These are phyloP conservation scores for Phania funesta DNA, from an alignment of 2,888 invertebrate species.

Conservation along the genomic window DNA sequence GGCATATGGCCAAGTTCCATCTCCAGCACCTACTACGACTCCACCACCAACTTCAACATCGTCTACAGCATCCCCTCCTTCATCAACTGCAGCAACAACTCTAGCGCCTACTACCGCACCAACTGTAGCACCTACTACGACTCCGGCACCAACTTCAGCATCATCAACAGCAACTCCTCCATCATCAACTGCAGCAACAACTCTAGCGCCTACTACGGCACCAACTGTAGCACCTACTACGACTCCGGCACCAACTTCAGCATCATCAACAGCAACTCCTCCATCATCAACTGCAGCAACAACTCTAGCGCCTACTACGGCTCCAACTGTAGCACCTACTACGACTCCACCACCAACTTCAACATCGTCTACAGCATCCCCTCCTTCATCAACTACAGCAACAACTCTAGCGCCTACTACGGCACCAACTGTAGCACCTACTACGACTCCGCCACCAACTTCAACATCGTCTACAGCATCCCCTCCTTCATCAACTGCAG, in stretches of 20 bases:
- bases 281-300: neutral
- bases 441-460: neutral
- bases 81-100: neutral
- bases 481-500: too few species aligned
- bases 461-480: too few species aligned
- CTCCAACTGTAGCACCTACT: too few species aligned
- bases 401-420: neutral
- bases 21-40: too few species aligned
- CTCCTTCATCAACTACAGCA: neutral
- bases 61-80: neutral
- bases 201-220: neutral
- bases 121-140: neutral
- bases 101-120: neutral
- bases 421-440: neutral
- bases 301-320: neutral
- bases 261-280: neutral
- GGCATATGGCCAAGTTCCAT: too few species aligned
- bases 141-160: neutral
- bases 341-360: neutral
- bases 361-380: neutral
- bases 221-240: neutral
- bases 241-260: neutral
- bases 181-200: neutral
- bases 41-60: neutral
- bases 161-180: neutral